Evolutionary conservation across 1,140 invertebrate genomes (phyloP), one percentile per base, ranked within the genome.

Genomic region (Stegodyphus dumicola): DNA sequence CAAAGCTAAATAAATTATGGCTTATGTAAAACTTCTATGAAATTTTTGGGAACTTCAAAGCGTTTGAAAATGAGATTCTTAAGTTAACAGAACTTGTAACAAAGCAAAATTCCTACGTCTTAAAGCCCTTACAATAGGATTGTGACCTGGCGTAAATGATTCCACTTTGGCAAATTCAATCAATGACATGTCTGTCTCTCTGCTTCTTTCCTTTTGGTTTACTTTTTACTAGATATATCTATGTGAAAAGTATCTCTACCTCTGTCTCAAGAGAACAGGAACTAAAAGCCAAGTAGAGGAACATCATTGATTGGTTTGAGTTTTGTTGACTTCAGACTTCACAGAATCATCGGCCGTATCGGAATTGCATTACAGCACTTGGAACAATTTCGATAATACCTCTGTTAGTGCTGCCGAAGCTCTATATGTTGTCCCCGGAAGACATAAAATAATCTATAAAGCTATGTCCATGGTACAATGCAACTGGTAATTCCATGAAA

Each of bases 331-430:
- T 33, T 33, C 77, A 10, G 18, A 69, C 49, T 70, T 79, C 66
- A 54, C 64, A 79, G 77, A 79, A 79, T 79, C 77, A 79, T 79
- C 65, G 15, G 49, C 18, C 15, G 77, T 79, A 79, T 79, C 52
- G 77, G 77, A 79, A 79, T 79, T 77, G 76, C 75, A 77, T 77
- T 79, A 79, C 75, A 70, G 77, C 77, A 70, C 65, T 79, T 54
- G 77, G 77, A 60, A 79, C 77, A 79, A 79, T 79, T 79, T 79
- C 77, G 77, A 79, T 79, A 79, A 67, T 66, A 48, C 52, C 77
- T 69, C 66, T 79, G 51, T 79, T 56, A 79, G 11, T 10, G 66
- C 49, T 69, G 49, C 70, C 48, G 53, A 33, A 33, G 33, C 48
- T 77, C 64, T 51, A 65, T 15, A 77, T 66, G 60, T 75, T 75